phyloP scores from a whole-genome alignment of 2,113 vertebrate genomes.

The Pongo pygmaeus region DNA sequence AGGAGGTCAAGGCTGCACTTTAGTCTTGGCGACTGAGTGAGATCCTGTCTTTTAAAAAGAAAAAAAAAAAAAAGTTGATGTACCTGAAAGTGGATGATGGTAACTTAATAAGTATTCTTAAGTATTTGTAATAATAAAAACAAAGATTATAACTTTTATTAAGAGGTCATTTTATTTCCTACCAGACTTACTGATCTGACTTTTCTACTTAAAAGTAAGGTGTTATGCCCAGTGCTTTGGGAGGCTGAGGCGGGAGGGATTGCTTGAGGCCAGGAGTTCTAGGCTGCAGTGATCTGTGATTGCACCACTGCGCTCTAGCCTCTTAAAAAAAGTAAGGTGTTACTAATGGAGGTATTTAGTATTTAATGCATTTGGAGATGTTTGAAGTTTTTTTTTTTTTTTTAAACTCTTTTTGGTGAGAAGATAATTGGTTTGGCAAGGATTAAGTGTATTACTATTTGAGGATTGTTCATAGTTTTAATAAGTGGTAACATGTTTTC shows the following conservation, averaged over 20 bases:
- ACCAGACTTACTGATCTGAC: background rate
- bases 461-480: background rate
- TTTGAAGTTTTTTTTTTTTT: background rate
- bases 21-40: no score
- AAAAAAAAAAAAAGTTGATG: background rate
- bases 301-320: no score
- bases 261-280: no score
- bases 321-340: background rate
- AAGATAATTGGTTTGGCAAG: background rate
- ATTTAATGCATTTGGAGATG: background rate
- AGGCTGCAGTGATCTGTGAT: no score
- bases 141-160: background rate
- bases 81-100: background rate
- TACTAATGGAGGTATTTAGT: background rate
- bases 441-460: background rate
- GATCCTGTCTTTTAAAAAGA: no score
- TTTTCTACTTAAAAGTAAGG: background rate
- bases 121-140: background rate
- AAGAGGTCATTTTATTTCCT: background rate
- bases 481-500: background rate
- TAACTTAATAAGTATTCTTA: background rate
- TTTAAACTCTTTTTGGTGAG: background rate
- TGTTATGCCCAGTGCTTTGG: background rate
- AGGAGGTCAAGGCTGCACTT: no score
- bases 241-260: no score